Conservation (phyloP, 2,797 vertebrate species). For the Bryconaethiops microstoma region DNA sequence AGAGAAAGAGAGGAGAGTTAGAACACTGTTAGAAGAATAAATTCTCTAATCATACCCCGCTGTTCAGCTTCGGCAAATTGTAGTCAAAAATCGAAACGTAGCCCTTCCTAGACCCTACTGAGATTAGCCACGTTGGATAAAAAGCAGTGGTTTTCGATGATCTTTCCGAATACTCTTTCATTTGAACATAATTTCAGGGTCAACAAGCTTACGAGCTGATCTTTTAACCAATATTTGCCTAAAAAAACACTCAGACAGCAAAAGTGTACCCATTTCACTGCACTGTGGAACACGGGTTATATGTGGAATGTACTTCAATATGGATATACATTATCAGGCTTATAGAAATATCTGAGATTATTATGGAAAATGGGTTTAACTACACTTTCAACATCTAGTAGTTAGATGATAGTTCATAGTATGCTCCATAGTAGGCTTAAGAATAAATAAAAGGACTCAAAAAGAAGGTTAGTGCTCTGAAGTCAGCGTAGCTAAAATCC, state of each 20-base stretch:
- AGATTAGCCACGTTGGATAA: background rate
- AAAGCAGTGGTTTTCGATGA: conserved; percentile 36
- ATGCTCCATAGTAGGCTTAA: no score
- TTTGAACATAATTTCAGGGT: conserved; percentile 10
- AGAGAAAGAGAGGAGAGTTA: background rate
- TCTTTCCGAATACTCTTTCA: conserved; percentile 33
- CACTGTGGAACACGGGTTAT: background rate
- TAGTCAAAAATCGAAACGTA: background rate
- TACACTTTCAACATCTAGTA: background rate
- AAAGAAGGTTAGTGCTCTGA: no score
- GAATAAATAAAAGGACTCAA: no score
- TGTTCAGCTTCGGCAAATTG: conserved; percentile 25
- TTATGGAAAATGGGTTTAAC: background rate
- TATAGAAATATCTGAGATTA: background rate
- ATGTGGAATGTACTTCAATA: background rate
- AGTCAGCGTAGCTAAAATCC: no score
- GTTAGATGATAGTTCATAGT: no score
- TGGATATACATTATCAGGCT: background rate
- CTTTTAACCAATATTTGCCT: background rate
- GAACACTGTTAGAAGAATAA: conserved; percentile 6
- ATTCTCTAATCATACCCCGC: conserved; percentile 37
- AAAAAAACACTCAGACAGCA: background rate
- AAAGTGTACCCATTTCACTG: background rate
- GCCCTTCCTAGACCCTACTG: background rate
- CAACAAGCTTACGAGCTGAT: conserved; percentile 17